Conservation (phyloP, 2,888 invertebrate species). For the Glyphotaelius pellucidus region DNA sequence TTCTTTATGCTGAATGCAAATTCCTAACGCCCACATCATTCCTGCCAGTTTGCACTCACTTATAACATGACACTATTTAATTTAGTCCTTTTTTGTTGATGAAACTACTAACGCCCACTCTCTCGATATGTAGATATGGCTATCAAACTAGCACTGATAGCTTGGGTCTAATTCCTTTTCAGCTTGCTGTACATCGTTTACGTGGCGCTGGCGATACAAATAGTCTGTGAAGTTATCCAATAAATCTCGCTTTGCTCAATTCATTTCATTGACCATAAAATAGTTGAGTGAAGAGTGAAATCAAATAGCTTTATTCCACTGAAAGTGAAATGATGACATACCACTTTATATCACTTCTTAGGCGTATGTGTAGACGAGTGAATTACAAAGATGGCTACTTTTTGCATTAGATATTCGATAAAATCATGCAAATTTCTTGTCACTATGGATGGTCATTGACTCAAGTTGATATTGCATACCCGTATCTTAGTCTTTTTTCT, state of each 20-base stretch:
- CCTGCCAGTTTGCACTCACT: neutral
- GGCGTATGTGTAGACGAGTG: neutral
- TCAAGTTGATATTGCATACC: neutral
- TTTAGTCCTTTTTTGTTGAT: neutral
- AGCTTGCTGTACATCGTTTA: neutral
- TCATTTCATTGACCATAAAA: neutral
- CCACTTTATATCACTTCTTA: neutral
- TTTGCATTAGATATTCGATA: neutral
- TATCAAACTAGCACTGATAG: neutral
- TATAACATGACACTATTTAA: neutral
- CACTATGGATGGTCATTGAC: constrained; percentile 2
- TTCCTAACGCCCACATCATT: neutral
- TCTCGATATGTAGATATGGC: constrained; percentile 4
- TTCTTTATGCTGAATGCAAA: neutral
- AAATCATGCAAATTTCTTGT: neutral
- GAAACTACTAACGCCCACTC: neutral
- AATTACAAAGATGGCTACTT: neutral
- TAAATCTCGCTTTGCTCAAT: neutral
- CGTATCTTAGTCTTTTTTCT: neutral
- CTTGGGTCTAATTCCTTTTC: neutral
- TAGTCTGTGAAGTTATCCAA: neutral
- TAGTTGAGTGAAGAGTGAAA: neutral
- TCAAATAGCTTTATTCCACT: neutral
- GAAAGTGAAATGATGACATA: neutral
- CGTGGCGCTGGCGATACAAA: neutral